These are phyloP conservation scores for Xestia xanthographa DNA, from an alignment of 2,888 invertebrate species.

Conservation along the genomic window DNA sequence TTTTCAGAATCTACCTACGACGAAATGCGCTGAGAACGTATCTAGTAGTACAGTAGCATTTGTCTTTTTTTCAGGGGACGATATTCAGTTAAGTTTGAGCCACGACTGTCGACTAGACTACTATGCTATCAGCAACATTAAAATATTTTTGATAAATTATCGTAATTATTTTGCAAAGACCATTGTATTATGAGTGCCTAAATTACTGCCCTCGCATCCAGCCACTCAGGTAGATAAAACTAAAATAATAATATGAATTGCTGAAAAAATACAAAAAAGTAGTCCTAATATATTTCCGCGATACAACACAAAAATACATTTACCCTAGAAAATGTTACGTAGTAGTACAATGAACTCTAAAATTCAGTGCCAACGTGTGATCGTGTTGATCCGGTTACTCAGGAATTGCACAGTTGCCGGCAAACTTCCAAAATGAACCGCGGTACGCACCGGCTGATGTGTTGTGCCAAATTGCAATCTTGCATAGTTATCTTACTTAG, in stretches of 20 bases:
- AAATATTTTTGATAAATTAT: neutral
- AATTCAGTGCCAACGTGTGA: slow-evolving; percentile 71
- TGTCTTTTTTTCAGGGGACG: neutral
- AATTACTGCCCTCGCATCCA: neutral
- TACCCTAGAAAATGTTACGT: slow-evolving; percentile 54
- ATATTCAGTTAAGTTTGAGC: neutral
- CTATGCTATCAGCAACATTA: neutral
- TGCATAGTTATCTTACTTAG: slow-evolving; percentile 37
- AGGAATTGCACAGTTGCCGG: slow-evolving; percentile 63
- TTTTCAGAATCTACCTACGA: neutral
- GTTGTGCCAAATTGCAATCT: slow-evolving; percentile 61
- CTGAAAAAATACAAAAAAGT: neutral
- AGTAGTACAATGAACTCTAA: slow-evolving; percentile 68
- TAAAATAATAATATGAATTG: neutral
- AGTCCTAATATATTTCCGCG: slow-evolving; percentile 31
- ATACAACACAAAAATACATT: slow-evolving; percentile 35
- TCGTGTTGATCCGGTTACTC: slow-evolving; percentile 68
- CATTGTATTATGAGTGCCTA: neutral
- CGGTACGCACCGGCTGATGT: slow-evolving; percentile 53
- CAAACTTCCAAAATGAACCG: slow-evolving; percentile 65
- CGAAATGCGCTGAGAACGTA: too few species aligned
- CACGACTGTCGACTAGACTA: neutral
- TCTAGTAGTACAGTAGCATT: too few species aligned
- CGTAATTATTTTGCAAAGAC: neutral
- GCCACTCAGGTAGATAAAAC: neutral